Percentiles rank a stretch among this genome's conserved stretches.
phyloP scores from a whole-genome alignment of 2,888 invertebrate genomes.

The Sepioteuthis lessoniana region DNA sequence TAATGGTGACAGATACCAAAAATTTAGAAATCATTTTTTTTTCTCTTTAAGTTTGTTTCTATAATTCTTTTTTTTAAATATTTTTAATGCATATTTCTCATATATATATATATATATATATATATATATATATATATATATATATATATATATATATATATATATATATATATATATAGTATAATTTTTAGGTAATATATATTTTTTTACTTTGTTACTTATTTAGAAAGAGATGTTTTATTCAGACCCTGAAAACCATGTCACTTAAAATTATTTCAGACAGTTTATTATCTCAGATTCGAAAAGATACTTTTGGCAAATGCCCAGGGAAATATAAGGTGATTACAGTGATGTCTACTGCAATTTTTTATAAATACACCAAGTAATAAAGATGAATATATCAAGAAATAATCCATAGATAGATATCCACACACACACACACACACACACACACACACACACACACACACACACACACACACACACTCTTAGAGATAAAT shows the following conservation, averaged over 20 bases:
- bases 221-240: not conserved
- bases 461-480: no score
- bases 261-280: not conserved
- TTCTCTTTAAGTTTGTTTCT: not conserved
- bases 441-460: no score
- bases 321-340: not conserved
- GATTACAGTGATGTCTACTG: not conserved
- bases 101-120: no score
- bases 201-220: no score
- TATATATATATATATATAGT: not conserved
- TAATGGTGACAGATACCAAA: not conserved
- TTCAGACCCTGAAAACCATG: not conserved
- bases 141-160: not conserved
- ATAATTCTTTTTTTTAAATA: no score
- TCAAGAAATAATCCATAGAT: not conserved
- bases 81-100: no score
- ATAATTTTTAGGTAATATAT: no score
- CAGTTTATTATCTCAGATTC: not conserved
- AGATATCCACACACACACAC: no score
- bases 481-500: no score
- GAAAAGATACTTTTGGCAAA: slow-evolving; percentile 2
- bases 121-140: not conserved
- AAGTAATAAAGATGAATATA: not conserved
- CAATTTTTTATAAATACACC: not conserved
- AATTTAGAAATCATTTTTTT: not conserved